These are phyloP conservation scores for Eurois occulta DNA, from an alignment of 2,888 invertebrate species.

Conservation along the genomic window DNA sequence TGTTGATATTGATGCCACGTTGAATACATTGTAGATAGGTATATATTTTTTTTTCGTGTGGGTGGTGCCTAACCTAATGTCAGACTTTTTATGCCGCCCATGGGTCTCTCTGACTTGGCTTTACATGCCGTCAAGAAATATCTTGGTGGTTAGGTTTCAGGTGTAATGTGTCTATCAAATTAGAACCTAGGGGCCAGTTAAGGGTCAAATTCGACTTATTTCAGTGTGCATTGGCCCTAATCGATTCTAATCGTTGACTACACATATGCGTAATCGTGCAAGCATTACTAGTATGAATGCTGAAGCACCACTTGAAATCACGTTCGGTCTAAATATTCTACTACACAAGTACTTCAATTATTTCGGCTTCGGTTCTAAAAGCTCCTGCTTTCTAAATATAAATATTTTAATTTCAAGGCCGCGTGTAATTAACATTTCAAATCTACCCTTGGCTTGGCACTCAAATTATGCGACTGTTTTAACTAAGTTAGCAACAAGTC, in stretches of 20 bases:
- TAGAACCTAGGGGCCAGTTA: not conserved
- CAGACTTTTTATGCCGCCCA: not conserved
- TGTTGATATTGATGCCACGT: not conserved
- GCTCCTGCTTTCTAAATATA: slow-evolving; percentile 34
- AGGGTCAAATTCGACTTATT: not conserved
- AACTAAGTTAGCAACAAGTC: not conserved
- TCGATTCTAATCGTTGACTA: slow-evolving; percentile 21
- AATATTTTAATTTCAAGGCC: slow-evolving; percentile 42
- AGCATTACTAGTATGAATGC: slow-evolving; percentile 30
- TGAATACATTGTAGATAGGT: no score
- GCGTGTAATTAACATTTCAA: slow-evolving; percentile 41
- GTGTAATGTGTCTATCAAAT: not conserved
- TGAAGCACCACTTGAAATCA: slow-evolving; percentile 47
- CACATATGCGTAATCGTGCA: not conserved
- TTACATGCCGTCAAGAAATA: not conserved
- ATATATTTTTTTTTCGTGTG: not conserved
- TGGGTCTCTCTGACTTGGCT: not conserved
- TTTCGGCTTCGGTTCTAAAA: slow-evolving; percentile 21
- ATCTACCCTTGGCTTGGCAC: slow-evolving; percentile 15
- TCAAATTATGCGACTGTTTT: not conserved
- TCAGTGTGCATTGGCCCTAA: not conserved
- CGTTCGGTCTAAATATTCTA: slow-evolving; percentile 47
- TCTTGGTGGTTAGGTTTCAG: not conserved
- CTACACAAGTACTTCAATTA: slow-evolving; percentile 44
- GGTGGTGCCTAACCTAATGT: not conserved